Conservation (phyloP, 1,140 invertebrate species). For the Hypsibius dujardini region DNA sequence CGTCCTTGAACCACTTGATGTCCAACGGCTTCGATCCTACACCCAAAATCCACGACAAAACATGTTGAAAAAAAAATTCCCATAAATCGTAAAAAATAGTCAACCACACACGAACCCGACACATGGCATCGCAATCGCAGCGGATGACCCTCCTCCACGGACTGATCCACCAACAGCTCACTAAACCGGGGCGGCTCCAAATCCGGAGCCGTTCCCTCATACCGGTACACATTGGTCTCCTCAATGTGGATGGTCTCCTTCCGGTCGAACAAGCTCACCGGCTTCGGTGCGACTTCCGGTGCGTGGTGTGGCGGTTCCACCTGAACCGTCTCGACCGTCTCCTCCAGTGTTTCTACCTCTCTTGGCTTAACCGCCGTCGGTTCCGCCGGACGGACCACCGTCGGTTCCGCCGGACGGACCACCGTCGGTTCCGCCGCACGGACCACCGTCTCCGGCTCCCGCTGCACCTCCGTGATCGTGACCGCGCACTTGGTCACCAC, state of each 20-base stretch:
- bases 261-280: not conserved
- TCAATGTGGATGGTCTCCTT: not conserved
- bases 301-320: no score
- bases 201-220: not conserved
- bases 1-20: conserved; percentile 15
- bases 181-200: conserved; percentile 2
- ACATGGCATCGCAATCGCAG: not conserved
- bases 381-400: not conserved
- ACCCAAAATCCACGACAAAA: not conserved
- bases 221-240: conserved; percentile 7
- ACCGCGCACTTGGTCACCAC: not conserved
- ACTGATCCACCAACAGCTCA: conserved; percentile 10
- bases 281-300: not conserved
- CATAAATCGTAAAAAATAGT: not conserved
- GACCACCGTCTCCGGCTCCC: no score
- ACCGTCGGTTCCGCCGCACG: not conserved
- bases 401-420: not conserved
- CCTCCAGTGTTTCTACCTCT: not conserved
- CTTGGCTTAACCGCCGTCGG: not conserved
- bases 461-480: no score
- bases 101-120: not conserved
- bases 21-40: not conserved
- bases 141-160: not conserved
- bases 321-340: conserved; percentile 8
- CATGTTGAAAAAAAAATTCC: not conserved